phyloP scores from a whole-genome alignment of 1,140 invertebrate species.

The Phocides pigmalion region DNA sequence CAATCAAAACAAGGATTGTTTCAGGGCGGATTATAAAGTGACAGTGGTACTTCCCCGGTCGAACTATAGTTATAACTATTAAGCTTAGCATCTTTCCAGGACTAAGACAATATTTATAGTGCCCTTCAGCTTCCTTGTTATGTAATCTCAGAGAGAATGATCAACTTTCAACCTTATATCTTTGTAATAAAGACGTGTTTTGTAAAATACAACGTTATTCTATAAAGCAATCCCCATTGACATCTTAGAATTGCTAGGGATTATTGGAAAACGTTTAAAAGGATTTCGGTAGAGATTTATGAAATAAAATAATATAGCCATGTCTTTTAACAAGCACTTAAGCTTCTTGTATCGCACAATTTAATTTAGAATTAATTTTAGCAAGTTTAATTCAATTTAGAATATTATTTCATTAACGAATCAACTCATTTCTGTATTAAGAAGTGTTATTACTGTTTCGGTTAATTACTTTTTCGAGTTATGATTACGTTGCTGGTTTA shows the following conservation, averaged over 20 bases:
- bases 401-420: neutral
- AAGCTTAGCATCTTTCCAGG: no score
- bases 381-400: conserved; percentile 4
- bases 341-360: conserved; percentile 20
- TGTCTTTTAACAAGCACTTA: conserved; percentile 11
- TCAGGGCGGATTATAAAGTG: no score
- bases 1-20: no score
- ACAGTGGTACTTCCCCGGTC: no score
- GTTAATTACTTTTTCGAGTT: conserved; percentile 18
- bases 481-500: conserved; percentile 34
- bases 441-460: conserved; percentile 6
- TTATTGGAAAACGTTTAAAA: neutral
- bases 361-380: conserved; percentile 10
- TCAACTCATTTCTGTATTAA: neutral
- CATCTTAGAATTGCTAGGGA: neutral
- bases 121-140: no score
- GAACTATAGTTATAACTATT: no score
- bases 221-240: neutral
- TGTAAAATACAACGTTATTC: neutral
- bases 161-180: neutral
- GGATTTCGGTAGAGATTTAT: conserved; percentile 23
- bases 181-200: neutral
- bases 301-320: conserved; percentile 5
- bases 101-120: no score
- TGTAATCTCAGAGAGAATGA: no score